Conservation (phyloP, 2,888 invertebrate species). For the Thecocarcelia acutangulata region DNA sequence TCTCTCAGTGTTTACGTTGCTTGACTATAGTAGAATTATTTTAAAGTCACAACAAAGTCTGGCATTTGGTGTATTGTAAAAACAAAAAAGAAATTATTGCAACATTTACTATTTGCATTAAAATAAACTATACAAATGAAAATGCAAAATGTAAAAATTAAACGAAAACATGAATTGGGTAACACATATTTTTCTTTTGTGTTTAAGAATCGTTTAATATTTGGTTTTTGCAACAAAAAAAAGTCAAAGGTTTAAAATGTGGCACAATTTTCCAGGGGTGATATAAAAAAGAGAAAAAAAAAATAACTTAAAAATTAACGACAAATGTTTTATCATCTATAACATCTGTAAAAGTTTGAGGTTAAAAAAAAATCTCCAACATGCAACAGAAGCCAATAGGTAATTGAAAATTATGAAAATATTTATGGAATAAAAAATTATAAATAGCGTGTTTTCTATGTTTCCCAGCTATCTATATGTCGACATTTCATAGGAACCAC, state of each 20-base stretch:
- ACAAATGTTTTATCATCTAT: conserved; percentile 18
- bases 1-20: not conserved
- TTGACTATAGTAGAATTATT: conserved; percentile 7
- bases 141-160: conserved; percentile 42
- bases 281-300: no score
- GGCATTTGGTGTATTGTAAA: conserved; percentile 53
- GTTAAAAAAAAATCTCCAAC: not conserved
- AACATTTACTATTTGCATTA: conserved; percentile 62
- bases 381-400: no score
- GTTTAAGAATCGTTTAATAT: conserved; percentile 42
- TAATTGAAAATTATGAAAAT: no score
- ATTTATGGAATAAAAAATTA: no score
- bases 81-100: conserved; percentile 68
- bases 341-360: conserved; percentile 32
- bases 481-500: no score
- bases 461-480: no score
- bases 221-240: conserved; percentile 9
- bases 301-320: not conserved
- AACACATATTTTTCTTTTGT: conserved; percentile 52
- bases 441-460: no score
- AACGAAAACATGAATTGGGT: conserved; percentile 64
- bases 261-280: conserved; percentile 22
- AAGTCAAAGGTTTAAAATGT: conserved; percentile 48
- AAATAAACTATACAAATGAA: conserved; percentile 58
- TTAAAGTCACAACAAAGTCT: conserved; percentile 50